phyloP scores from a whole-genome alignment of 2,797 vertebrate genomes.

The Danio jaintianensis region DNA sequence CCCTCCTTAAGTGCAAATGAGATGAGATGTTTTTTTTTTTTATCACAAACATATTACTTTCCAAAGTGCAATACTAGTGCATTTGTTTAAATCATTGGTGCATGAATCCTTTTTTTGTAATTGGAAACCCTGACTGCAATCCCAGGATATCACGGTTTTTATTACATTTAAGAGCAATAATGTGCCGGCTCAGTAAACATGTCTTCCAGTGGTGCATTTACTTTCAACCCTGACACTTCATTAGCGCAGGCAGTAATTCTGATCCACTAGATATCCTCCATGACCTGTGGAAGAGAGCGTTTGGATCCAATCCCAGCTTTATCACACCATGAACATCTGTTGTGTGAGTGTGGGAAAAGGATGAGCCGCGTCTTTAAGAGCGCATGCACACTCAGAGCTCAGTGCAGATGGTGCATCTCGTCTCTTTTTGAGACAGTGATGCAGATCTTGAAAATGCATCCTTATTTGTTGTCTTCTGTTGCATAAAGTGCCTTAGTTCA shows the following conservation, averaged over 20 bases:
- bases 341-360: not conserved
- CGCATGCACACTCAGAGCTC: conserved; percentile 4
- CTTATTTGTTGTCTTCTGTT: not conserved
- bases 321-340: conserved; percentile 41
- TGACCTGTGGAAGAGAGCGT: not conserved
- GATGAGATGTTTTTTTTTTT: too few relatives aligned
- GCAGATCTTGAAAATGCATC: not conserved
- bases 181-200: not conserved
- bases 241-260: conserved; percentile 6
- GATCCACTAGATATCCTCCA: conserved; percentile 20
- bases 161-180: not conserved
- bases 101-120: not conserved
- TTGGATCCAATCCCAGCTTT: conserved; percentile 29
- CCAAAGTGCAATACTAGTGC: not conserved
- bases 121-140: not conserved
- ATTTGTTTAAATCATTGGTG: not conserved
- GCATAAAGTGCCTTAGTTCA: not conserved
- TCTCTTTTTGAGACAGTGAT: conserved; percentile 16
- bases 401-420: conserved; percentile 17
- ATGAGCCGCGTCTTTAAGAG: not conserved
- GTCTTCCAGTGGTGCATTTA: not conserved
- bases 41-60: not conserved
- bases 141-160: not conserved
- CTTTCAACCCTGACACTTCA: conserved; percentile 22
- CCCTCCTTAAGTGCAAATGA: not conserved